Evolutionary conservation across 2,888 invertebrate genomes (phyloP), one percentile per base, ranked within the genome.

Genomic region (Strigamia maritima): DNA sequence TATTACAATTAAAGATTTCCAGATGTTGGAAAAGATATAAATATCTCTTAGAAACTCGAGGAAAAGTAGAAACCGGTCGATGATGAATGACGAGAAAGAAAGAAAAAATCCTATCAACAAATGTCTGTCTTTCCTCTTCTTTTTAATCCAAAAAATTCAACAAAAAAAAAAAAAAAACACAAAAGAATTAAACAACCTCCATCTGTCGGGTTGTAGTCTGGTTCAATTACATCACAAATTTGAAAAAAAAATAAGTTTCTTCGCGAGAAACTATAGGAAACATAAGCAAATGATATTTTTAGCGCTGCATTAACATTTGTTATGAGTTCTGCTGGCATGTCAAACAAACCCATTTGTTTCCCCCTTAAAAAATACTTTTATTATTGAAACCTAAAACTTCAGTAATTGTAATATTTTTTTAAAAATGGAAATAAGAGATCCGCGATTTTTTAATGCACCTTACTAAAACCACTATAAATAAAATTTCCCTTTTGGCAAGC

Each of bases 71-170:
- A 70, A 70, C 26, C 1, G 6, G 70, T 70, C 70, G 26, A 70
- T 70, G 70, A 70, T 70, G 70, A 28, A 70, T 70, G 26, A 70
- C n/a, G 54, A 54, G 54, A 22, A 24, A 65, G 22, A 65, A 24
- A 19, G 7, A 16, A 70, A 70, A 70, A 70, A 70, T 54, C n/a
- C 70, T 70, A 70, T 70, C 70, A 70, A 70, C 70, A 70, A 70
- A 70, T 28, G 70, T 70, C 70, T 54, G 54, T 54, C 54, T 54
- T 54, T 28, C 26, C 70, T 70, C 70, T 28, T 16, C 16, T 70
- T 70, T 70, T 28, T 70, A 70, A 28, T 70, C 14, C 14, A 16
- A 60, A 22, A 8, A 2, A 1, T 3, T 3, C 8, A 60, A 60
- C n/a, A 19, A 60, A 60, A 60, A 44, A 14, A 1, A 4, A 44